These are phyloP conservation scores for Luperina testacea DNA, from an alignment of 2,888 invertebrate genomes.

Conservation along the genomic window DNA sequence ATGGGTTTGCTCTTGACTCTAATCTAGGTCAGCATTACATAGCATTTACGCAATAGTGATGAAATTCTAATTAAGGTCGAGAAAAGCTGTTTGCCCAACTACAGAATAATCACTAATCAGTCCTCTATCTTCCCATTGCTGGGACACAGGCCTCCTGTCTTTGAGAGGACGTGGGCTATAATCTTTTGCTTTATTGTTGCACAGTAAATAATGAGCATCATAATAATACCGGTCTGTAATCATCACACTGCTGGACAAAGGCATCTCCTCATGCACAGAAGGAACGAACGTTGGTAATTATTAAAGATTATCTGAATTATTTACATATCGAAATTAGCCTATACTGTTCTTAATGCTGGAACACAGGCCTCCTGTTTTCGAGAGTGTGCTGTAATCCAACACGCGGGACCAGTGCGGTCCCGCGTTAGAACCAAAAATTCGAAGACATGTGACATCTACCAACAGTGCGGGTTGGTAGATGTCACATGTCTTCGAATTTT, in stretches of 20 bases:
- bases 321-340: neutral
- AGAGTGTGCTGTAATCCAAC: too few species aligned
- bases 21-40: too few species aligned
- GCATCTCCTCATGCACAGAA: neutral
- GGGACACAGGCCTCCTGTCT: too few species aligned
- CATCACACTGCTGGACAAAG: neutral
- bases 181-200: neutral
- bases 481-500: too few species aligned
- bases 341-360: neutral
- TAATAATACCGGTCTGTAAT: neutral
- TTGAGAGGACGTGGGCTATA: too few species aligned
- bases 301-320: neutral
- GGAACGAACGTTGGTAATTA: neutral
- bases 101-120: too few species aligned
- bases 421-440: too few species aligned
- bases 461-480: too few species aligned
- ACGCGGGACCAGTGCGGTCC: neutral
- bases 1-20: too few species aligned
- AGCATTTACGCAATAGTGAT: neutral
- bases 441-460: too few species aligned
- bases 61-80: slow-evolving; percentile 15
- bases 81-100: neutral
- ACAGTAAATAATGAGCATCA: neutral
- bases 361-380: too few species aligned
- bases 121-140: too few species aligned